Conservation (phyloP, 2,113 vertebrate genomes). For the Falcunculus frontatus region DNA sequence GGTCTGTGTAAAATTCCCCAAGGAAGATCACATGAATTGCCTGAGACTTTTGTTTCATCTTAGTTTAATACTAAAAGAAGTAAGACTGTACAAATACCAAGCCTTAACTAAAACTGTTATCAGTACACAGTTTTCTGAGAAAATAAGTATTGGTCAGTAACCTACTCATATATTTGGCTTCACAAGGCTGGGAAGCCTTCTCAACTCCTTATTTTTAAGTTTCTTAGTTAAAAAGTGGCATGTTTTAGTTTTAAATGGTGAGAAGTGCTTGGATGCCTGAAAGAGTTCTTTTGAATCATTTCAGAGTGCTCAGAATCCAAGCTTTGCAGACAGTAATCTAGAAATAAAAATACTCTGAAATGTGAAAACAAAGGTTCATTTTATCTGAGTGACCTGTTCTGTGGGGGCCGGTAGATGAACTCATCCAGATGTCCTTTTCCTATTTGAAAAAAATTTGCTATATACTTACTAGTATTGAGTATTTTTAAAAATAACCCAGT, state of each 20-base stretch:
- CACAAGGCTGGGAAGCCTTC: not conserved
- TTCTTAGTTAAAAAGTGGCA: not conserved
- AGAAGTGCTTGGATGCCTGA: not conserved
- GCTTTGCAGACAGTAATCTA: not conserved
- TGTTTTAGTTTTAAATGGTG: not conserved
- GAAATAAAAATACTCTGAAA: not conserved
- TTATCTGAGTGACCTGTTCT: not conserved
- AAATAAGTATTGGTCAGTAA: not conserved
- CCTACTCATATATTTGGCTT: not conserved
- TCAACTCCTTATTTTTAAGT: not conserved
- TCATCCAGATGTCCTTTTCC: not conserved
- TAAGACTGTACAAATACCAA: not conserved
- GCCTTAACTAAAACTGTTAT: not conserved
- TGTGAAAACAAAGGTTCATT: not conserved
- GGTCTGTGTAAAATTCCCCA: not conserved
- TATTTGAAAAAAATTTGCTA: not conserved
- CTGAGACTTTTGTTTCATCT: not conserved
- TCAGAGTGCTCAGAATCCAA: not conserved
- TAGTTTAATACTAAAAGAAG: not conserved
- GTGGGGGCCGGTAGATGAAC: not conserved
- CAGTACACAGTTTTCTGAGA: not conserved
- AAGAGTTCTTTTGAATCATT: not conserved
- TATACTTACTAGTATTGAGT: not conserved
- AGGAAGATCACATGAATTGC: not conserved
- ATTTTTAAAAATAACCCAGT: not conserved